Evolutionary conservation across 2,797 vertebrate species (phyloP).

Genomic region (Clarias fuscus): DNA sequence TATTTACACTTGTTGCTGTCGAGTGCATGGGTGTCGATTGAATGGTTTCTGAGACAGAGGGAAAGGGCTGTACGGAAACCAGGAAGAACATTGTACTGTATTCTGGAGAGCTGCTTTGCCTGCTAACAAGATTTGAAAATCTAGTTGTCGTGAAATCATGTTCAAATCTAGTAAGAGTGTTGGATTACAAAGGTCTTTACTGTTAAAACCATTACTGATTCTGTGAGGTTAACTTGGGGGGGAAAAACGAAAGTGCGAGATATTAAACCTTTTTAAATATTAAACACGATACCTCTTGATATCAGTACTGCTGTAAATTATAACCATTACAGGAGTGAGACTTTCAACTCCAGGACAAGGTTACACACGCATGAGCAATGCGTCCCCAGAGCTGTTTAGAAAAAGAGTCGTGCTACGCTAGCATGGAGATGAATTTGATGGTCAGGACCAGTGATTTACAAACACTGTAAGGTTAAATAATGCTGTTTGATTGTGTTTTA

Average conservation of each 20-base stretch:
- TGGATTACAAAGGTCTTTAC: neutral
- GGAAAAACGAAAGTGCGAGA: neutral
- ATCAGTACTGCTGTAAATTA: neutral
- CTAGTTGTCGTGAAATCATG: neutral
- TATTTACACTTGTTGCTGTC: constrained; percentile 23
- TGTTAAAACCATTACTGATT: neutral
- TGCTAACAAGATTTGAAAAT: neutral
- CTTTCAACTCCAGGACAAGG: neutral
- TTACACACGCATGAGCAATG: neutral
- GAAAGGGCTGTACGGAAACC: neutral
- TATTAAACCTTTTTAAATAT: neutral
- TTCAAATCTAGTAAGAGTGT: neutral
- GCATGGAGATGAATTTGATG: neutral
- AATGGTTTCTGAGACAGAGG: constrained; percentile 32
- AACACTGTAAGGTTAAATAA: neutral
- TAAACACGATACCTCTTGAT: neutral
- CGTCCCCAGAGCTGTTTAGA: neutral
- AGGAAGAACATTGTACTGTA: constrained; percentile 3
- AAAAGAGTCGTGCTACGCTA: neutral
- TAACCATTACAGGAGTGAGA: neutral
- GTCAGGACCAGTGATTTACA: neutral
- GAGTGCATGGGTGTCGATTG: constrained; percentile 26
- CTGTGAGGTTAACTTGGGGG: neutral
- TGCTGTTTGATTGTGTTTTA: neutral
- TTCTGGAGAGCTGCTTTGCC: neutral